Conservation (phyloP, 2,888 invertebrate species). For the Pemphredon lugubris region DNA sequence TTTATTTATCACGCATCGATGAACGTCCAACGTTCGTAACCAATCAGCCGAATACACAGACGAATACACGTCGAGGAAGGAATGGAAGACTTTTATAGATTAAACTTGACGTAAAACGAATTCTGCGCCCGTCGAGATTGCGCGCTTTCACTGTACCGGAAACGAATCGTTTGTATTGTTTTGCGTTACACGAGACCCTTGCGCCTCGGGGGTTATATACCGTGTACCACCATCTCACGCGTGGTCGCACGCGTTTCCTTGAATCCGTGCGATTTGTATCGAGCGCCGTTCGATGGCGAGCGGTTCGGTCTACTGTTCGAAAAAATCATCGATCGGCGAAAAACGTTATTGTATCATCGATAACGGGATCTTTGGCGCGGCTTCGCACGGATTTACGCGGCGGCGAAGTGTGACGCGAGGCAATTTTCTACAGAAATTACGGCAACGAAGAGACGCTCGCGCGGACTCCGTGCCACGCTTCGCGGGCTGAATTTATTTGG, state of each 20-base stretch:
- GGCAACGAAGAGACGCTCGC: not conserved
- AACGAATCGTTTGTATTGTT: too few species aligned
- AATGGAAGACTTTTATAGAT: conserved; percentile 74
- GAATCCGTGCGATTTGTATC: too few species aligned
- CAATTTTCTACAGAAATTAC: not conserved
- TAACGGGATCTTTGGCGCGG: too few species aligned
- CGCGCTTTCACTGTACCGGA: not conserved
- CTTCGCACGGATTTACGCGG: too few species aligned
- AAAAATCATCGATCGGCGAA: too few species aligned
- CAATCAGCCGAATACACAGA: conserved; percentile 56
- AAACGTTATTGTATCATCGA: too few species aligned
- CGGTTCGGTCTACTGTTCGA: too few species aligned
- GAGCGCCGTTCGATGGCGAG: too few species aligned
- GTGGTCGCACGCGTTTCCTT: not conserved
- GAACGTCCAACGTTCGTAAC: conserved; percentile 31
- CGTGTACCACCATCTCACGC: not conserved
- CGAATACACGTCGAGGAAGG: conserved; percentile 61
- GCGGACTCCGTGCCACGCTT: conserved; percentile 17
- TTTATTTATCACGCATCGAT: conserved; percentile 25
- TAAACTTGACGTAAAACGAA: conserved; percentile 65
- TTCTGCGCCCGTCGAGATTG: conserved; percentile 28
- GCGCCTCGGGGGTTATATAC: not conserved
- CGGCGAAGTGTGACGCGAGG: not conserved
- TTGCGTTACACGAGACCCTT: not conserved
- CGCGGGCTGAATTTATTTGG: conserved; percentile 13